Evolutionary conservation across 2,888 invertebrate genomes (phyloP), one percentile per base, ranked within the genome.

Genomic region (Pollenia griseotomentosa): DNA sequence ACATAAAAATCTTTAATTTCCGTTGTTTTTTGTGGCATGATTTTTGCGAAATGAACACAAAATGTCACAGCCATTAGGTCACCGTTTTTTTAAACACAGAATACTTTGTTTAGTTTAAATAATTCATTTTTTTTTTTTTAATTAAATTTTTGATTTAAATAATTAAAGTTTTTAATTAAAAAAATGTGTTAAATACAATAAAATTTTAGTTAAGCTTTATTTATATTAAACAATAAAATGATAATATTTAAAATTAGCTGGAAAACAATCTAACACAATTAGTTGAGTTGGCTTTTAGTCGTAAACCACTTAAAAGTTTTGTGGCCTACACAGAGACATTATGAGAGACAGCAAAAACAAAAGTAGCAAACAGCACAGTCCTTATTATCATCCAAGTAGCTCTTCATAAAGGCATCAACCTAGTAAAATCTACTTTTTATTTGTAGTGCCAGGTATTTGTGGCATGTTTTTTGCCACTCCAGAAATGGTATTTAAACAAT

Each of bases 281-380:
- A 66, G 51, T 59, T 61, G 63, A 66, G 51, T 59, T 61, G 63
- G 57, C 70, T 81, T 85, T 70, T 71, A 79, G 83, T 53, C 63
- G 57, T 61, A 82, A 78, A 68, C 78, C 87, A 87, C 87, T 87
- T 87, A 87, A 87, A 87, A 87, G 87, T 87, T 87, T 87, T 82
- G 87, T 87, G 87, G 81, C 87, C 87, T 87, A 70, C 44, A 77
- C 74, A 59, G 42, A 68, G 23, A 46, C 33, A 65, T 6, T 11
- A 7, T 16, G 6, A 11, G 61, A 68, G 66, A 71, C 40, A 77
- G 57, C 68, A 9, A 55, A 44, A 46, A 40, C 48, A 73, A 46
- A 42, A 77, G 81, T 63, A 73, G 77, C 70, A 63, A 83, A 44
- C 71, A 78, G 55, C 75, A 75, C 19, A 63, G 55, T 46, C 55